Percentiles rank a stretch among this genome's conserved stretches.
Conservation (phyloP, 2,797 vertebrate genomes). For the Fistularia tabacaria region DNA sequence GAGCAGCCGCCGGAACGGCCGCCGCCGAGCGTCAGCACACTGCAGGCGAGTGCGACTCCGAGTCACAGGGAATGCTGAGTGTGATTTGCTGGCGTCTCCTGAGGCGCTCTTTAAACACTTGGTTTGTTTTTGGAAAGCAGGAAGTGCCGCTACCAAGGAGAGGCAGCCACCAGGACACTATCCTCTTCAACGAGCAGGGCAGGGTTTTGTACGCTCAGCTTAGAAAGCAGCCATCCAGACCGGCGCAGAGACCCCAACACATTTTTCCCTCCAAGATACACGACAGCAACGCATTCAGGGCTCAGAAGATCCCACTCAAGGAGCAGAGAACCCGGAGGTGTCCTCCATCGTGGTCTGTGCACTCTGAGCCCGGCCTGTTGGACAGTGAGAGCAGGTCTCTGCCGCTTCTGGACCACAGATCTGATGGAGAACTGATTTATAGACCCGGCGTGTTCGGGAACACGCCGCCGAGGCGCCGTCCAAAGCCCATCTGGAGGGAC, state of each 20-base stretch:
- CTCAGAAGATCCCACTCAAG: neutral
- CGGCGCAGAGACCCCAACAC: slow-evolving; percentile 9
- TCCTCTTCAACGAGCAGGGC: slow-evolving; percentile 25
- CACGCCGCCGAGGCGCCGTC: slow-evolving; percentile 58
- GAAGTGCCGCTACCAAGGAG: slow-evolving; percentile 69
- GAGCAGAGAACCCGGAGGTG: slow-evolving; percentile 1
- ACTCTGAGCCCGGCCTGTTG: slow-evolving; percentile 63
- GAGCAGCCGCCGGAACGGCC: slow-evolving; percentile 24
- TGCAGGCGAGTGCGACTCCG: slow-evolving; percentile 26
- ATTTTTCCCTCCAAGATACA: neutral
- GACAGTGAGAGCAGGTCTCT: slow-evolving; percentile 64
- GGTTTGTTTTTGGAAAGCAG: slow-evolving; percentile 21
- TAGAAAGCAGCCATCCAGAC: slow-evolving; percentile 49
- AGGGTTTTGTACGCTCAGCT: slow-evolving; percentile 67
- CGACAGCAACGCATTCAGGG: neutral
- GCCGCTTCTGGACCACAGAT: slow-evolving; percentile 47
- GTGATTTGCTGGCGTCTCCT: no score
- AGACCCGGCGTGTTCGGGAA: neutral
- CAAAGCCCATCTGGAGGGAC: slow-evolving; percentile 41
- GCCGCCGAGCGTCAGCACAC: neutral
- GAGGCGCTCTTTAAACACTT: no score
- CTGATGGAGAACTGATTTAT: slow-evolving; percentile 21
- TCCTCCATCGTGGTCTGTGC: slow-evolving; percentile 29
- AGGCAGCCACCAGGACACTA: slow-evolving; percentile 26
- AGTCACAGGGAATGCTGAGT: no score